A percentile compares a stretch with the other conserved stretches of the same genome.
phyloP scores from a whole-genome alignment of 2,113 vertebrate genomes.

The Brachyistius frenatus region DNA sequence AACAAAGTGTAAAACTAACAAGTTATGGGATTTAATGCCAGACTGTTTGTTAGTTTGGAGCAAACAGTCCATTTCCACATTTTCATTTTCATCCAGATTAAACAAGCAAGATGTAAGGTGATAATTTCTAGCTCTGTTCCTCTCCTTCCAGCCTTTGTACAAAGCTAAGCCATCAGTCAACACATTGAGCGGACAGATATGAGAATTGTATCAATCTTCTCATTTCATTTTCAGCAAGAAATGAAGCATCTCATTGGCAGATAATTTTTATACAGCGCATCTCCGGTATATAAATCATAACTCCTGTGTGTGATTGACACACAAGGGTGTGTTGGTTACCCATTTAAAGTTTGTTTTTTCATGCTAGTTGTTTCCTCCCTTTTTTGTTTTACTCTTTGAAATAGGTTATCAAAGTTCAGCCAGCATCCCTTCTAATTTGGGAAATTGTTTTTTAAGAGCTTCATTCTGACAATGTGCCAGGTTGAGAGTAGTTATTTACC shows the following conservation, averaged over 20 bases:
- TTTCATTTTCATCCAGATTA: not conserved
- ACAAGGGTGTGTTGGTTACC: not conserved
- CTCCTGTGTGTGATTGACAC: not conserved
- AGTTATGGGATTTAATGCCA: not conserved
- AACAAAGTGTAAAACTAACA: no score
- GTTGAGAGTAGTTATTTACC: constrained; percentile 9
- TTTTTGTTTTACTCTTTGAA: constrained; percentile 20
- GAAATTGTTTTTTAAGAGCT: constrained; percentile 50
- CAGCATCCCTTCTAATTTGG: constrained; percentile 51
- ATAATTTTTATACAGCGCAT: not conserved
- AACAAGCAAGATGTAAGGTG: not conserved
- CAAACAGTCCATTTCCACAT: not conserved
- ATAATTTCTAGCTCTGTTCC: not conserved
- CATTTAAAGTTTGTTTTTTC: constrained; percentile 1
- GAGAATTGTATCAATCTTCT: not conserved
- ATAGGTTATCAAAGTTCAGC: constrained; percentile 39
- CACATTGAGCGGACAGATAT: not conserved
- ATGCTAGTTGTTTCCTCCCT: not conserved
- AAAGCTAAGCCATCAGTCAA: not conserved
- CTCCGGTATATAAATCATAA: not conserved
- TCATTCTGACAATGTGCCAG: constrained; percentile 15
- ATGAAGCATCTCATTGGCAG: not conserved
- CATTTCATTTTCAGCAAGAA: not conserved
- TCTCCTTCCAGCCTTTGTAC: no score
- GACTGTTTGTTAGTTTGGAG: not conserved